Conservation (phyloP, 2,888 invertebrate species). For the Lasioglossum pauxillum region DNA sequence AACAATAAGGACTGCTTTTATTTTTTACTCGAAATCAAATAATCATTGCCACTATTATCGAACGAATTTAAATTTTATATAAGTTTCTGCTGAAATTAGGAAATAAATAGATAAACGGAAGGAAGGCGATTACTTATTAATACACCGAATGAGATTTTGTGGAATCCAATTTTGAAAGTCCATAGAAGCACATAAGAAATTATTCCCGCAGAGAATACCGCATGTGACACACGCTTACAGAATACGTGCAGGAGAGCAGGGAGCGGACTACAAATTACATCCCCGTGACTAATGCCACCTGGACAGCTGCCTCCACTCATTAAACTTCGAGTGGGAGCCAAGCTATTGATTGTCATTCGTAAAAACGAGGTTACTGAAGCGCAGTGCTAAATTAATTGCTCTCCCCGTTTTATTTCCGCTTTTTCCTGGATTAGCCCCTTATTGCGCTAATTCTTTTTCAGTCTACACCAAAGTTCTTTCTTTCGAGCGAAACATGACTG, state of each 20-base stretch:
- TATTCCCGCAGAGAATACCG: not conserved
- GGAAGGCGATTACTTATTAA: not conserved
- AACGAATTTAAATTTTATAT: not conserved
- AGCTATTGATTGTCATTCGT: conserved; percentile 45
- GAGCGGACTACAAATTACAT: conserved; percentile 43
- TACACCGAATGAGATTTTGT: not conserved
- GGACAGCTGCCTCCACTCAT: conserved; percentile 53
- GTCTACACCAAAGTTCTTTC: not conserved
- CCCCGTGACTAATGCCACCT: conserved; percentile 48
- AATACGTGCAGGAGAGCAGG: not conserved
- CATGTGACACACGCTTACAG: not conserved
- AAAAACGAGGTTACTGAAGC: conserved; percentile 31
- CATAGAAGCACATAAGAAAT: not conserved
- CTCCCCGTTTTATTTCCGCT: not conserved
- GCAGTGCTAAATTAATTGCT: not conserved
- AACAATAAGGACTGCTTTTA: not conserved
- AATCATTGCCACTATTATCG: not conserved
- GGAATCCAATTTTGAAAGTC: not conserved
- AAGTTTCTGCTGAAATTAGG: not conserved
- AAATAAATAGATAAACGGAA: not conserved
- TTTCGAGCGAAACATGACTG: not conserved
- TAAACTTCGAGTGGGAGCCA: conserved; percentile 29
- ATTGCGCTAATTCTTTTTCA: not conserved
- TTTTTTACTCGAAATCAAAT: not conserved
- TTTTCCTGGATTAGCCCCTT: not conserved